Evolutionary conservation across 1,140 invertebrate genomes (phyloP), one percentile per base, ranked within the genome.

Genomic region (Diorhabda carinulata): DNA sequence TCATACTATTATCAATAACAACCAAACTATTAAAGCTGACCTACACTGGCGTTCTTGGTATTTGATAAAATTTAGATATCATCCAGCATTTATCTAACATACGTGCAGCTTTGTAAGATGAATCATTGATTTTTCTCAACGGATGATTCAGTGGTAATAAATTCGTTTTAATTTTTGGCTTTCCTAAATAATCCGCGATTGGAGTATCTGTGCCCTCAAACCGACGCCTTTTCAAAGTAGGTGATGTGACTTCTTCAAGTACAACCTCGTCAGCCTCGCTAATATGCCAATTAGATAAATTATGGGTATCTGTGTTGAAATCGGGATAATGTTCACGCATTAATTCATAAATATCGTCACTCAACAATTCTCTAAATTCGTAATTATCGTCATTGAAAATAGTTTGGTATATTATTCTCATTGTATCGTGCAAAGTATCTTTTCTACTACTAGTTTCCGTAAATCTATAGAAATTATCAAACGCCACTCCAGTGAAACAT

Each of bases 401-500:
- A 70, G 66, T 67, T 72, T 74, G 72, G 60, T 69, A 70, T 45
- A 61, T 64, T 57, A 80, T 76, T 25, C 74, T 75, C 42, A 78
- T 73, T 60, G 76, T 80, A 64, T 25, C 25, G 25, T 25, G 25
- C 25, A 25, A 25, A 25, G 25, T 25, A 25, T 25, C 25, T 25
- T 25, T 79, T 78, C 77, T 77, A 68, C 65, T 62, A 64, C 25
- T 47, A 57, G 69, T 67, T 60, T 84, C 81, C 7, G 80, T 80
- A 63, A 78, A 82, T 44, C 82, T 69, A 74, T 82, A 79, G 70
- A 76, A 82, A 73, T 82, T 84, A 68, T 83, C 80, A 66, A 73
- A 83, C 1, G 80, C 82, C 56, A 83, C 70, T 61, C 76, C 72
- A 40, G 78, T 82, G 25, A 25, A 0, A 25, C 25, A 25, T 25